Evolutionary conservation across 2,797 vertebrate species (phyloP), one percentile per base, ranked within the genome.

Genomic region (Falco biarmicus): DNA sequence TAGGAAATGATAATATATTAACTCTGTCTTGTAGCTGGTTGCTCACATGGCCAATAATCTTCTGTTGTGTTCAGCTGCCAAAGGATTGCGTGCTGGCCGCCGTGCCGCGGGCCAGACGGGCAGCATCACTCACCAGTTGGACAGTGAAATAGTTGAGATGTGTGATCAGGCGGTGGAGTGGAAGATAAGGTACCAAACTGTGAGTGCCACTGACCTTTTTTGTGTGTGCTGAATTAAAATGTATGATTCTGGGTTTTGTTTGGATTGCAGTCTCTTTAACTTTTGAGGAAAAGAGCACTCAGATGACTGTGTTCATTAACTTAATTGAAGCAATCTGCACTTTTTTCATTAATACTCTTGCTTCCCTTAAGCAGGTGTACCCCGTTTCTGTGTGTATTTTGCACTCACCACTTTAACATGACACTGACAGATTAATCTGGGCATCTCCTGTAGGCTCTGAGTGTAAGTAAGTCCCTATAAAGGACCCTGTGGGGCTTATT

Each of bases 241-340:
- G 25, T 41, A n/a, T n/a, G 53, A 29, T 80, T 63, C 68, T 81
- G 65, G 20, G 1, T 79, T 94, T 86, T 9, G 63, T 63, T 93
- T 80, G 86, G 34, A 21, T 75, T 87, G 78, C 29, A 43, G 1
- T 19, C 24, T 39, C 71, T 47, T 39, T 81, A 22, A 64, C 28
- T 91, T 81, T 1, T 3, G 37, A 84, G 80, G 80, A 54, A 10
- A 79, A 84, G 79, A 71, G 73, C 41, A 3, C 77, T 93, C 3
- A 0, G 69, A n/a, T 81, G 6, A 8, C 43, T 5, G 56, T 61
- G 91, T 82, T 93, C 68, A 11, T 95, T 75, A 80, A 75, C 78
- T 92, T 95, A 68, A 87, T 96, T 79, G 91, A 95, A 93, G 84
- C 93, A 59, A 41, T 37, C 82, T 92, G 93, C 84, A 84, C 95